These are phyloP conservation scores for Megalops atlanticus DNA, from an alignment of 2,113 vertebrate genomes.

Conservation along the genomic window DNA sequence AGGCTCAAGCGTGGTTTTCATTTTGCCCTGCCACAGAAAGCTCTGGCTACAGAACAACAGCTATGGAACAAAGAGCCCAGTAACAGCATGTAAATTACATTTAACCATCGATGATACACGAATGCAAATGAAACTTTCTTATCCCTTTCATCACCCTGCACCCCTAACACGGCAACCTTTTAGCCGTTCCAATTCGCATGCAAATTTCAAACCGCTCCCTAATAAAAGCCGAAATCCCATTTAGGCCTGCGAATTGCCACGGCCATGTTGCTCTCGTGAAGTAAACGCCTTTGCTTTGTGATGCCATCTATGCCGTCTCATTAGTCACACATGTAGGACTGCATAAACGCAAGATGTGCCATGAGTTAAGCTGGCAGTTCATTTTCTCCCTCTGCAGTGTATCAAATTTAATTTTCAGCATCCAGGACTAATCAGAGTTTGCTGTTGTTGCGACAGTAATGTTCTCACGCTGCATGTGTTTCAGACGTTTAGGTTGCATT, in stretches of 20 bases:
- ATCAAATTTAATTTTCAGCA: background rate
- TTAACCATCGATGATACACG: background rate
- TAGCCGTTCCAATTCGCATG: background rate
- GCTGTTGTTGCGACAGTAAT: background rate
- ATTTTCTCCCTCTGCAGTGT: background rate
- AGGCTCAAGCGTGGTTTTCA: too few relatives aligned
- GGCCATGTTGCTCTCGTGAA: background rate
- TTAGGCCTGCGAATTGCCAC: too few relatives aligned
- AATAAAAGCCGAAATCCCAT: background rate
- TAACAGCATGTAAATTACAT: background rate
- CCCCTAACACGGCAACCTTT: background rate
- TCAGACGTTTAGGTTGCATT: background rate
- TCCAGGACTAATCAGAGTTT: too few relatives aligned
- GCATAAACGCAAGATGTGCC: too few relatives aligned
- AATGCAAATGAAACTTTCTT: background rate
- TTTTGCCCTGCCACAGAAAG: background rate
- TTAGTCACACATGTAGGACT: background rate
- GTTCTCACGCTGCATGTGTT: background rate
- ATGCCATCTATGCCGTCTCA: background rate
- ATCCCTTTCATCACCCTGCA: background rate
- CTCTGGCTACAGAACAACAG: background rate
- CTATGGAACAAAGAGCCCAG: background rate
- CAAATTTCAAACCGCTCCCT: slow-evolving; percentile 2
- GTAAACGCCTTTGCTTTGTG: background rate
- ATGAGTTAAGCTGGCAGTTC: background rate